phyloP scores from a whole-genome alignment of 92 coral and sea anemone genomes.

The Phymanthus crucifer region DNA sequence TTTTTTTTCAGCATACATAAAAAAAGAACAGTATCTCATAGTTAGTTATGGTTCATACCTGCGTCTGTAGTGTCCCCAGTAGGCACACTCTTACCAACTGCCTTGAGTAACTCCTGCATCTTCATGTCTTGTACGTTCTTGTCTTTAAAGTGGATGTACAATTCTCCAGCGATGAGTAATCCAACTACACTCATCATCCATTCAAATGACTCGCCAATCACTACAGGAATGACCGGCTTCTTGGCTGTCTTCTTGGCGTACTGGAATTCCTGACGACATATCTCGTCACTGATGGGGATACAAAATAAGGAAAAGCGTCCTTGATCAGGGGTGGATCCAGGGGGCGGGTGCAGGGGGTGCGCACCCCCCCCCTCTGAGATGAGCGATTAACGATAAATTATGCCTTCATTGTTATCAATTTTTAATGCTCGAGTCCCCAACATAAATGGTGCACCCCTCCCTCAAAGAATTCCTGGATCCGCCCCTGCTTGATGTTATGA shows the following conservation, averaged over 20 bases:
- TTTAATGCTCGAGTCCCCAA: too few relatives aligned
- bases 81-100: constrained; percentile 76
- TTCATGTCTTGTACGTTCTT: constrained; percentile 60
- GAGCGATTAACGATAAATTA: too few relatives aligned
- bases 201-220: constrained; percentile 86
- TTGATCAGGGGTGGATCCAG: too few relatives aligned
- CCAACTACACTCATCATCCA: constrained; percentile 98
- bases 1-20: too few relatives aligned
- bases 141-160: constrained; percentile 90
- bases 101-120: constrained; percentile 71
- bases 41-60: constrained; percentile 35
- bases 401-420: too few relatives aligned
- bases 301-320: too few relatives aligned
- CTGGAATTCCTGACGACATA: constrained; percentile 92
- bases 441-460: too few relatives aligned
- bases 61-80: constrained; percentile 7
- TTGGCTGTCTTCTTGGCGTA: constrained; percentile 90
- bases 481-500: too few relatives aligned
- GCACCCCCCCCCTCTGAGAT: too few relatives aligned
- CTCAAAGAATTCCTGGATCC: too few relatives aligned
- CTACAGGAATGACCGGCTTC: constrained; percentile 89
- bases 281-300: constrained; percentile 65
- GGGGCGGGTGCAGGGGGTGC: too few relatives aligned
- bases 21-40: too few relatives aligned
- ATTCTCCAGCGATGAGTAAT: constrained; percentile 87